Percentiles rank a stretch among this genome's conserved stretches.
Evolutionary conservation across 2,113 vertebrate species (phyloP).

Genomic region (Vombatus ursinus): DNA sequence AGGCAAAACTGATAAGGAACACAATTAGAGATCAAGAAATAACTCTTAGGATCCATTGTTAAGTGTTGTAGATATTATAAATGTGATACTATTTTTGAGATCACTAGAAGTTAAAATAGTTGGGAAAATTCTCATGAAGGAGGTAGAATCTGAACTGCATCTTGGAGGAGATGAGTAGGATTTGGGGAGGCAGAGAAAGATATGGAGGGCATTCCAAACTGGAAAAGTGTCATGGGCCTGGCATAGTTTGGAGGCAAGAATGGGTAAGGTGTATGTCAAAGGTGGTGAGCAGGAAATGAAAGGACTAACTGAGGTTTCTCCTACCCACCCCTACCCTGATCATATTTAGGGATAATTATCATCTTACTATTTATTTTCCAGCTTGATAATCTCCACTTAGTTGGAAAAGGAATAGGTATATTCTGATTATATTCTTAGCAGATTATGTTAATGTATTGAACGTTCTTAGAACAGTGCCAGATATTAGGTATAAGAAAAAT

Average conservation of each 20-base stretch:
- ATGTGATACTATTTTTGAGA: neutral
- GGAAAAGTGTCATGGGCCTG: neutral
- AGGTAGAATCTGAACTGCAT: neutral
- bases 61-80: neutral
- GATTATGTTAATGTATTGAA: conserved; percentile 12
- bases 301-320: neutral
- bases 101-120: neutral
- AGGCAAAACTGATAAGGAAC: neutral
- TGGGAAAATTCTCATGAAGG: neutral
- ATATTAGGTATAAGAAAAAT: neutral
- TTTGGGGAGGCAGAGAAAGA: neutral
- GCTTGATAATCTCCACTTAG: neutral
- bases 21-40: neutral
- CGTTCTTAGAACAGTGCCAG: neutral
- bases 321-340: neutral
- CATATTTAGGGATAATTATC: neutral
- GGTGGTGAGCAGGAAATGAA: neutral
- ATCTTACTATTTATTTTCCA: neutral
- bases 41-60: neutral
- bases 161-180: neutral
- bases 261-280: neutral
- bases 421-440: conserved; percentile 3
- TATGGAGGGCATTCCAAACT: neutral
- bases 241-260: neutral
- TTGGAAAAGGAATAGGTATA: neutral